phyloP scores from a whole-genome alignment of 1,140 invertebrate genomes.

The Gryon sp. region DNA sequence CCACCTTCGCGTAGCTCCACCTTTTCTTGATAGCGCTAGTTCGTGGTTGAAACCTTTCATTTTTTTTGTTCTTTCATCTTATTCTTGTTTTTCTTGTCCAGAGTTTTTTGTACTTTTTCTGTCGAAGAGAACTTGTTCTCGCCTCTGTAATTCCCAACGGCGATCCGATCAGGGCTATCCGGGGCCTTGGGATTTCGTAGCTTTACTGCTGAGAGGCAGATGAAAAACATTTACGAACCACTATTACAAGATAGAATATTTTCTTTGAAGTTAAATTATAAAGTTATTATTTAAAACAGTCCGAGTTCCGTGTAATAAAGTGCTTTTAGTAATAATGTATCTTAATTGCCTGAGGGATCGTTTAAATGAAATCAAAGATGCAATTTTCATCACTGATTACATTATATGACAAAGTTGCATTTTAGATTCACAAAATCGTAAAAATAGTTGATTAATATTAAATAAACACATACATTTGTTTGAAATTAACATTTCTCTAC shows the following conservation, averaged over 20 bases:
- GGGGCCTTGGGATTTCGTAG: slow-evolving; percentile 55
- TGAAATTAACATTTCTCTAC: too few species aligned
- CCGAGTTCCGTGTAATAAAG: slow-evolving; percentile 1
- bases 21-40: slow-evolving; percentile 51
- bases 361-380: too few species aligned
- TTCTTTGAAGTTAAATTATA: slow-evolving; percentile 42
- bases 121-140: slow-evolving; percentile 60
- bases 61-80: slow-evolving; percentile 28
- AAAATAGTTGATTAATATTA: too few species aligned
- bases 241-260: slow-evolving; percentile 48
- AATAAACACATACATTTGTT: too few species aligned
- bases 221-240: slow-evolving; percentile 62
- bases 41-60: slow-evolving; percentile 23
- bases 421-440: too few species aligned
- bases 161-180: slow-evolving; percentile 54
- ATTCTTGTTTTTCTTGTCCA: slow-evolving; percentile 39
- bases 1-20: slow-evolving; percentile 47
- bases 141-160: slow-evolving; percentile 62
- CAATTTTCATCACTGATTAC: too few species aligned
- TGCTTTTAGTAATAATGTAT: slow-evolving; percentile 21
- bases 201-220: slow-evolving; percentile 58
- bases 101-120: slow-evolving; percentile 49
- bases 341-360: slow-evolving; percentile 21
- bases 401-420: too few species aligned
- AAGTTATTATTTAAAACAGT: slow-evolving; percentile 38